Evolutionary conservation across 2,888 invertebrate species (phyloP), one percentile per base, ranked within the genome.

Genomic region (Nysson spinosus): DNA sequence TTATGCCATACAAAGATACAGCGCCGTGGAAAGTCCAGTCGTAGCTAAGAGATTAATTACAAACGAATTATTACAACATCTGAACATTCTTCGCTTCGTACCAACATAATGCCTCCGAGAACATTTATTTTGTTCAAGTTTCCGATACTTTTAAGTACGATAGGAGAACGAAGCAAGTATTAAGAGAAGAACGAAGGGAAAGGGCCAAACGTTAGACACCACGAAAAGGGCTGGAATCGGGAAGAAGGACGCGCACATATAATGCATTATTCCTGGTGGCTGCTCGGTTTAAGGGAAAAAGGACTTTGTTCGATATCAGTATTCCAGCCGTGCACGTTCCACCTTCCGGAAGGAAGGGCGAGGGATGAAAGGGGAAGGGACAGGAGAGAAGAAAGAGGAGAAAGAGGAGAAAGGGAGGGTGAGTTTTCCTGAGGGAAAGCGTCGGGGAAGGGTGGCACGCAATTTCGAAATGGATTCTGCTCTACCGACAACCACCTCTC

Each of bases 381-480:
- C 22, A 42, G 34, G 19, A 12, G 14, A 5, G 26, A 20, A 9
- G 16, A 28, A 34, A 26, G 14, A 11, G 16, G 9, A 14, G 11
- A 24, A 28, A 14, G 28, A 32, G 52, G 19, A 11, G 9, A 5
- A 24, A 26, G 42, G 30, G 63, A 52, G 58, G 74, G 75, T 79
- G 74, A 83, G 80, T 85, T 83, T 84, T 85, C 85, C 85, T 83
- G 78, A 78, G 85, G 83, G 83, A 86, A 80, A 80, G 74, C 62
- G 58, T 52, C 57, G 50, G 67, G 72, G 73, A 70, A 77, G 83
- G 81, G 80, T 83, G 83, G 82, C 79, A 85, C 80, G 86, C 86
- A 86, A 86, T 86, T 86, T 86, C 83, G 85, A 85, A 86, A 86
- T 86, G 86, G 86, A 86, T 85, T 85, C 86, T 82, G 79, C 78